Evolutionary conservation across 64 coral and sea anemone genomes (phyloP).

Genomic region (Dendrophyllia cribrosa): DNA sequence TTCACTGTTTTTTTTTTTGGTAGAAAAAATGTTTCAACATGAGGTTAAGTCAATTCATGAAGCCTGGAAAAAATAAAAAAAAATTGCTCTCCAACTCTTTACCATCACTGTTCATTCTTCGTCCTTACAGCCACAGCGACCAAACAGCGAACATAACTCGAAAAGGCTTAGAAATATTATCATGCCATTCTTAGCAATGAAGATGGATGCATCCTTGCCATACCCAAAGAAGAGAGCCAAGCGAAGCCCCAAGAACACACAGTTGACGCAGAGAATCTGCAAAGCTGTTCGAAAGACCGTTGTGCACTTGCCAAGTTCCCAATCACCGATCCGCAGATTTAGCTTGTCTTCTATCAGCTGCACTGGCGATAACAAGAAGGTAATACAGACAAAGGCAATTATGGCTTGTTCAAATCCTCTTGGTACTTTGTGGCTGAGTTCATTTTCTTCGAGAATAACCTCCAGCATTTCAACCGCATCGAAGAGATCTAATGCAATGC

Average conservation of each 20-base stretch:
- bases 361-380: constrained; percentile 26
- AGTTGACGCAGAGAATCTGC: neutral
- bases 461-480: neutral
- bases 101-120: no score
- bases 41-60: no score
- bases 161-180: neutral
- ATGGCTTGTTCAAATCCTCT: constrained; percentile 11
- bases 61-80: no score
- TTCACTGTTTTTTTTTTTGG: no score
- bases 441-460: neutral
- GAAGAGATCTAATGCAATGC: neutral
- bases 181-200: neutral
- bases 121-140: neutral
- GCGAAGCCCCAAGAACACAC: neutral
- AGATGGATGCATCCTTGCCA: neutral
- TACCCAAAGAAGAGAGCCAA: neutral
- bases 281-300: neutral
- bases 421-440: constrained; percentile 15
- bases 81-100: no score
- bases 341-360: constrained; percentile 31
- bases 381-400: constrained; percentile 28
- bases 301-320: neutral
- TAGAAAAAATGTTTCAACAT: no score
- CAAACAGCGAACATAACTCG: neutral
- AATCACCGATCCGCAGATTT: neutral